Percentiles rank a stretch among this genome's conserved stretches.
Conservation (phyloP, 2,888 invertebrate genomes). For the Frankliniella fusca region DNA sequence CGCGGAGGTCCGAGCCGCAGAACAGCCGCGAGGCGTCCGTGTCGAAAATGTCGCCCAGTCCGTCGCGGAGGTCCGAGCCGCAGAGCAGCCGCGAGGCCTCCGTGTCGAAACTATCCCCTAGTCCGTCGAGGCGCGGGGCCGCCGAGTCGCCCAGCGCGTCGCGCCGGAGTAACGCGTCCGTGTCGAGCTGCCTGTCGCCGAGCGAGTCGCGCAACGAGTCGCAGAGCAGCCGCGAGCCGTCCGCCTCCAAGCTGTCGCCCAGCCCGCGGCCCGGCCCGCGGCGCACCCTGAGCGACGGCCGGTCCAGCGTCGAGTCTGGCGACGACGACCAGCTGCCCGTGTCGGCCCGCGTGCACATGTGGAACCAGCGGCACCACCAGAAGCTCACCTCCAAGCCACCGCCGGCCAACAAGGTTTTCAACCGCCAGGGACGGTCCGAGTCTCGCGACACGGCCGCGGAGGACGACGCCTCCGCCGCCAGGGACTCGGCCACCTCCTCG, state of each 20-base stretch:
- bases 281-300: slow-evolving; percentile 1
- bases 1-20: neutral
- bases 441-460: neutral
- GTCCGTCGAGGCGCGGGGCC: neutral
- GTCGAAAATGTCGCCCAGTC: neutral
- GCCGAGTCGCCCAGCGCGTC: neutral
- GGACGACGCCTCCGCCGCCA: neutral
- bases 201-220: neutral
- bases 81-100: slow-evolving; percentile 2
- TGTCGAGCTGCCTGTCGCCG: neutral
- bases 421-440: neutral
- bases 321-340: slow-evolving; percentile 8
- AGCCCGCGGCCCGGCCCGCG: neutral
- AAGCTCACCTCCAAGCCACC: slow-evolving; percentile 10
- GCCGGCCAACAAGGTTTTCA: slow-evolving; percentile 7
- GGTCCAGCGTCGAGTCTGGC: slow-evolving; percentile 7
- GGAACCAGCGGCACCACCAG: slow-evolving; percentile 18
- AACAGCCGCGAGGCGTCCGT: neutral
- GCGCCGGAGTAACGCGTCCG: neutral
- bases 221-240: slow-evolving; percentile 14
- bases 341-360: slow-evolving; percentile 11
- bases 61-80: neutral
- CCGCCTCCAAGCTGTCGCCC: neutral
- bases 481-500: neutral
- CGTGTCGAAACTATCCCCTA: neutral